Conservation (phyloP, 2,888 invertebrate species). For the Agrotis puta region DNA sequence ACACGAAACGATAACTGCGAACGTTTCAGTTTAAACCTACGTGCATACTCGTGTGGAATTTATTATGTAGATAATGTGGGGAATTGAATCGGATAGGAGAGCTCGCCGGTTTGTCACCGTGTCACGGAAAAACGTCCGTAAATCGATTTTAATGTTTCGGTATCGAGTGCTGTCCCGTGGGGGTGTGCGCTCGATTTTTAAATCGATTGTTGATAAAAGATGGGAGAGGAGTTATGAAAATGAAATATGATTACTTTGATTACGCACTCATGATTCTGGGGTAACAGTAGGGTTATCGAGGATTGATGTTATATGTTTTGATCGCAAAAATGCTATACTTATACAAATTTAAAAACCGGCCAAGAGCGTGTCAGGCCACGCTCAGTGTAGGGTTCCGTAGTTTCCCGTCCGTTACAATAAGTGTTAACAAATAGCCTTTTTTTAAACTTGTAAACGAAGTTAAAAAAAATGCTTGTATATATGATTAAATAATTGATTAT, state of each 20-base stretch:
- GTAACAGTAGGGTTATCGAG: not conserved
- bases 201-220: slow-evolving; percentile 44
- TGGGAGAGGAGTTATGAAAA: slow-evolving; percentile 23
- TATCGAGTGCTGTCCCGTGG: slow-evolving; percentile 33
- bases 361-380: no score
- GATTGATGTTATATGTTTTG: not conserved
- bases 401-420: no score
- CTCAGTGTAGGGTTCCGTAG: no score
- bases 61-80: slow-evolving; percentile 62
- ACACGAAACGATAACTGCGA: slow-evolving; percentile 63
- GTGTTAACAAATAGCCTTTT: no score
- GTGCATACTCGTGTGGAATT: slow-evolving; percentile 48
- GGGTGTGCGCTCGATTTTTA: slow-evolving; percentile 37
- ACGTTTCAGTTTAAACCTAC: slow-evolving; percentile 56
- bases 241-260: slow-evolving; percentile 43
- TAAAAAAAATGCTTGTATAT: no score
- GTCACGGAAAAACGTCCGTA: slow-evolving; percentile 48
- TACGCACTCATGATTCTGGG: slow-evolving; percentile 7
- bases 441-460: no score
- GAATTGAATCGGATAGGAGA: slow-evolving; percentile 58
- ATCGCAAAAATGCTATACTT: not conserved
- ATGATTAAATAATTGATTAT: no score
- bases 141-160: slow-evolving; percentile 57
- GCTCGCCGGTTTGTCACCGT: slow-evolving; percentile 48
- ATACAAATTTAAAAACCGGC: no score